Evolutionary conservation across 2,888 invertebrate species (phyloP).

Genomic region (Caenorhabditis sp.): DNA sequence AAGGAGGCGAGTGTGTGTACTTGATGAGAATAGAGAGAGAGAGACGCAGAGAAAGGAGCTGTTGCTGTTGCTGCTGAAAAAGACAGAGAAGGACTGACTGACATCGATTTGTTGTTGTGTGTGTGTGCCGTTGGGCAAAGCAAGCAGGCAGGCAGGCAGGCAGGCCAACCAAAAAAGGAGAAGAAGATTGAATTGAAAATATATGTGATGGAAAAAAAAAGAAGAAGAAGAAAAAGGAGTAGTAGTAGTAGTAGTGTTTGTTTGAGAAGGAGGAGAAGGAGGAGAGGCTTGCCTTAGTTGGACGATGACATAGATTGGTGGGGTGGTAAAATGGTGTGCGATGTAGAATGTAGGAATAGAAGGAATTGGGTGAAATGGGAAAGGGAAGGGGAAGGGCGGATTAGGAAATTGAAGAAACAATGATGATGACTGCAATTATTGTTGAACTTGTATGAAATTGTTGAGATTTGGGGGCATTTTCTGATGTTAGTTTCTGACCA

Average conservation of each 20-base stretch:
- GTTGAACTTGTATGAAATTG: neutral
- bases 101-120: neutral
- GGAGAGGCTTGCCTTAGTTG: neutral
- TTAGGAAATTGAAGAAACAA: conserved; percentile 6
- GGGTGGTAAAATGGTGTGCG: neutral
- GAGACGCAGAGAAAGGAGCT: neutral
- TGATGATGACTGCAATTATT: neutral
- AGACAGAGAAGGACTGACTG: neutral
- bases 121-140: neutral
- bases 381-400: conserved; percentile 8
- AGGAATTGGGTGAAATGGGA: neutral
- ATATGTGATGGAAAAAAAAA: neutral
- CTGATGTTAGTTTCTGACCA: too few relatives aligned
- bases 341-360: neutral
- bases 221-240: neutral
- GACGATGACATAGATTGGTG: neutral
- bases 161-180: neutral
- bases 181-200: conserved; percentile 1
- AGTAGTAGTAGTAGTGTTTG: conserved; percentile 1
- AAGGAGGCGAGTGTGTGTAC: conserved; percentile 14
- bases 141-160: too few relatives aligned
- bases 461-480: too few relatives aligned
- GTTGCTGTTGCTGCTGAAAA: conserved; percentile 13
- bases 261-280: too few relatives aligned
- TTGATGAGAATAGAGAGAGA: neutral